phyloP scores from a whole-genome alignment of 2,888 invertebrate genomes.

The Drosophila koepferae region DNA sequence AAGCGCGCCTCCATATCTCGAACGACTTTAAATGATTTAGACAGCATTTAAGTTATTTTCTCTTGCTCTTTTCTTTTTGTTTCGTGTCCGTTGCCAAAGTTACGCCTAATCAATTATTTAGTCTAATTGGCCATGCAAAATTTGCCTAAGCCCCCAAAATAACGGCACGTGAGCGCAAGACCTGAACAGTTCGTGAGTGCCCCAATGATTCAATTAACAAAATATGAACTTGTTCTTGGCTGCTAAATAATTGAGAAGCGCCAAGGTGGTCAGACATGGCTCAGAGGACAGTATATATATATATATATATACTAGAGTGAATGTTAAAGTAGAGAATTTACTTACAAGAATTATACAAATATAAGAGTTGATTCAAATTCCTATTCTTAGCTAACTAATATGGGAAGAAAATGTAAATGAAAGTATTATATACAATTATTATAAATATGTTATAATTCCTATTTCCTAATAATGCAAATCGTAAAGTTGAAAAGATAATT shows the following conservation, averaged over 20 bases:
- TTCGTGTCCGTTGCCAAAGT: constrained; percentile 42
- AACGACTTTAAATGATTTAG: constrained; percentile 39
- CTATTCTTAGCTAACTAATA: no score
- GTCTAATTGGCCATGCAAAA: constrained; percentile 48
- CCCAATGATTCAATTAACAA: constrained; percentile 38
- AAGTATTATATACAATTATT: no score
- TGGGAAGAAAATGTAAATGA: no score
- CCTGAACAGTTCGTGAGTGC: background rate
- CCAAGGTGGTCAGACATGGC: background rate
- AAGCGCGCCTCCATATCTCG: constrained; percentile 30
- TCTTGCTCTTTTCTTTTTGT: background rate
- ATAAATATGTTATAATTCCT: no score
- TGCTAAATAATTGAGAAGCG: constrained; percentile 27
- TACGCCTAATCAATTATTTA: constrained; percentile 49
- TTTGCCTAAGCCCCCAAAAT: constrained; percentile 10
- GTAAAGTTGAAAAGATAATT: no score
- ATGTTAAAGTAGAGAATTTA: background rate
- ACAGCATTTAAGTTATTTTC: constrained; percentile 3
- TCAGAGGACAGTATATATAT: background rate
- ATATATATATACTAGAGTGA: background rate
- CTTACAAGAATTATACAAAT: background rate
- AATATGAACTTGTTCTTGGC: constrained; percentile 11
- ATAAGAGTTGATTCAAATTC: no score
- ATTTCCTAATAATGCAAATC: no score
- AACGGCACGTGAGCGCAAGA: background rate